Evolutionary conservation across 2,888 invertebrate species (phyloP).

Genomic region (Parascotia fuliginaria): DNA sequence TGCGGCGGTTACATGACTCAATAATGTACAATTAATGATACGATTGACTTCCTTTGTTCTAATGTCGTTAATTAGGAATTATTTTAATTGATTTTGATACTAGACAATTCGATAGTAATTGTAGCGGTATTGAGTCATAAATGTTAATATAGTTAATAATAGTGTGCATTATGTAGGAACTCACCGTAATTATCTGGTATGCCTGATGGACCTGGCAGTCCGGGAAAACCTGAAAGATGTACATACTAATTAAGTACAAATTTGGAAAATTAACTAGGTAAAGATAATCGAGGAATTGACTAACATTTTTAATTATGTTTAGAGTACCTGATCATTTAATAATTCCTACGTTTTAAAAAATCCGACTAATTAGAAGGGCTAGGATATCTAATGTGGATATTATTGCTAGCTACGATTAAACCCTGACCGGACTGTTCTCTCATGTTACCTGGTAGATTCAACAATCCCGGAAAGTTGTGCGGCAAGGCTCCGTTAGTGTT

Average conservation of each 20-base stretch:
- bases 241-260: not conserved
- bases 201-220: slow-evolving; percentile 94
- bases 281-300: too few relatives aligned
- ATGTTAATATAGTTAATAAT: slow-evolving; percentile 42
- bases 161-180: slow-evolving; percentile 65
- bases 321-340: too few relatives aligned
- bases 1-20: slow-evolving; percentile 68
- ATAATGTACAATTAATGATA: slow-evolving; percentile 76
- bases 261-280: not conserved
- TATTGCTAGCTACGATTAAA: too few relatives aligned
- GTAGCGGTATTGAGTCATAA: slow-evolving; percentile 63
- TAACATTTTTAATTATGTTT: too few relatives aligned
- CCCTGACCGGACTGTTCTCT: too few relatives aligned
- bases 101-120: slow-evolving; percentile 39
- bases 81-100: slow-evolving; percentile 55
- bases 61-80: slow-evolving; percentile 57
- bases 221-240: slow-evolving; percentile 86
- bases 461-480: slow-evolving; percentile 92
- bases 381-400: too few relatives aligned
- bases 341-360: too few relatives aligned
- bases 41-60: slow-evolving; percentile 54
- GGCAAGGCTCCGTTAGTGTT: slow-evolving; percentile 88
- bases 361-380: too few relatives aligned
- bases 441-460: slow-evolving; percentile 91
- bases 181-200: slow-evolving; percentile 94